Percentiles rank a stretch among this genome's conserved stretches.
Conservation (phyloP, 2,888 invertebrate genomes). For the Troides oblongomaculatus region DNA sequence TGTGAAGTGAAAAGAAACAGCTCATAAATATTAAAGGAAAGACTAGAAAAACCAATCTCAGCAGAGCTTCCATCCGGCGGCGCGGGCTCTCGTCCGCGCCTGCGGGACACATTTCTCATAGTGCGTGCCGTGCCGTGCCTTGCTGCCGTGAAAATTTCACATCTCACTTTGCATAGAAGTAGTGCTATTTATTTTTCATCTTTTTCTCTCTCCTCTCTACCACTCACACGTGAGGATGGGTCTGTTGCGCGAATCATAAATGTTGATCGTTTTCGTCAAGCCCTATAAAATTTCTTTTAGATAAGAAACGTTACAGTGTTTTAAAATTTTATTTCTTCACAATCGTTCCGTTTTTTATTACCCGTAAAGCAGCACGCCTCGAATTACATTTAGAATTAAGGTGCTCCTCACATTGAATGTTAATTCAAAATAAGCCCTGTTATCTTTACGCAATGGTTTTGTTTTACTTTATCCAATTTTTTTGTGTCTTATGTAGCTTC, state of each 20-base stretch:
- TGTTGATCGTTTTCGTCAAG: constrained; percentile 64
- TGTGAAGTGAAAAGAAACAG: constrained; percentile 46
- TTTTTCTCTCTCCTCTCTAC: constrained; percentile 40
- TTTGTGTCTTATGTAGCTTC: constrained; percentile 67
- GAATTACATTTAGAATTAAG: constrained; percentile 26
- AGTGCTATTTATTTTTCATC: constrained; percentile 67
- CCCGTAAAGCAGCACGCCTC: constrained; percentile 22
- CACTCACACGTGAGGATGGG: constrained; percentile 61
- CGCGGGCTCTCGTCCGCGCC: constrained; percentile 42
- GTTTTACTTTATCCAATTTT: constrained; percentile 71
- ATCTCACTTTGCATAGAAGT: constrained; percentile 68
- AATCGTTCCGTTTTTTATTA: constrained; percentile 28
- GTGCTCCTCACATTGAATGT: constrained; percentile 25
- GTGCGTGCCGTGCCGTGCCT: constrained; percentile 37
- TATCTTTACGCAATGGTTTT: constrained; percentile 56
- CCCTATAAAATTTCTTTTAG: constrained; percentile 53
- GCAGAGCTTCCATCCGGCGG: constrained; percentile 64
- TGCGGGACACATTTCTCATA: constrained; percentile 49
- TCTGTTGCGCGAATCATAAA: constrained; percentile 72
- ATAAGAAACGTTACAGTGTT: constrained; percentile 35
- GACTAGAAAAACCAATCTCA: constrained; percentile 71
- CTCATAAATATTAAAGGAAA: constrained; percentile 74
- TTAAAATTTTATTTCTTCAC: constrained; percentile 26
- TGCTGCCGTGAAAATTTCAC: constrained; percentile 62
- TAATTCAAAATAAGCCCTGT: constrained; percentile 24